Base-by-base conservation (phyloP, 1,140 invertebrate genomes). In the Arctopsyche grandis region DNA sequence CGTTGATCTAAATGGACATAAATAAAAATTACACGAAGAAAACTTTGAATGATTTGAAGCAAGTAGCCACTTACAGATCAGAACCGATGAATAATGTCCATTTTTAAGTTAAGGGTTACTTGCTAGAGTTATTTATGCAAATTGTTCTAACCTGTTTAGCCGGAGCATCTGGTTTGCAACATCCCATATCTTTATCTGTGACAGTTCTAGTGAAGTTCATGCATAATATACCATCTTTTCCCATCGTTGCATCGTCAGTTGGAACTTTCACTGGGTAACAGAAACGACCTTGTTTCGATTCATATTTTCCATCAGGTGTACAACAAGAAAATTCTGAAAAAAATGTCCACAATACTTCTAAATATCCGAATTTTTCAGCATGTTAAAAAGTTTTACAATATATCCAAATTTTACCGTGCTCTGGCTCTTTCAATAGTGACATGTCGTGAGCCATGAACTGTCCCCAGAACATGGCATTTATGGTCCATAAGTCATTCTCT, bases 391-490 rank as follows among this genome's bases (percentile, higher is more conserved):
- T 12, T 9, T 63, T 63, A 75, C 43, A 44, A 9, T 10, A 38
- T 44, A 9, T 9, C 26, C 29, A 38, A 38, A 52, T 12, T 52
- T 52, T 71, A 71, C 69, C 21, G 38, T 71, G 29, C 46, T 71
- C 69, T 19, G 69, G 69, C 46, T 71, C 69, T 22, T 71, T 71
- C 16, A 71, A 85, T 9, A 87, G 86, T 7, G 88, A 83, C 44
- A 90, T 81, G 80, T 91, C 91, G 77, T 92, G 91, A 0, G 91
- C 88, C 14, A 92, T 71, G 74, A 91, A 86, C 83, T 92, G 91
- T 0, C 91, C 90, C 89, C 90, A 91, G 75, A 90, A 88, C 12
- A 70, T 66, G 5, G 78, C 44, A 29, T 79, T 69, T 14, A 73
- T 52, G n/a, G n/a, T 78, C 29, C 69, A 48, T 0, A 75, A 7